phyloP scores from a whole-genome alignment of 2,113 vertebrate species.

The Rhea pennata region DNA sequence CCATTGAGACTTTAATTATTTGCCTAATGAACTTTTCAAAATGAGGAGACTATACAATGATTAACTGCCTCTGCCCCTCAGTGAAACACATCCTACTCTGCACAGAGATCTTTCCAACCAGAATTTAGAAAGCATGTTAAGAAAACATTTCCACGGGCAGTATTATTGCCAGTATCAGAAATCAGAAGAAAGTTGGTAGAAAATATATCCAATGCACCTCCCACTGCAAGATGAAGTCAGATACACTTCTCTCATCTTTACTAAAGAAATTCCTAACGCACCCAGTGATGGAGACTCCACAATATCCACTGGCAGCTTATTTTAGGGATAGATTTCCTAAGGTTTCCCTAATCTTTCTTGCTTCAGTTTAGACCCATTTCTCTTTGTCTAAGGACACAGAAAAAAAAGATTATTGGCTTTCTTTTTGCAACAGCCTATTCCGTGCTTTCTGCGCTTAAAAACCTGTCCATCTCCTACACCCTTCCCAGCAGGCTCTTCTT shows the following conservation, averaged over 20 bases:
- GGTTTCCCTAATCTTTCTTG: not conserved
- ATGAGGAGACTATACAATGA: slow-evolving; percentile 20
- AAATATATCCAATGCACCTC: not conserved
- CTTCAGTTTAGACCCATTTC: not conserved
- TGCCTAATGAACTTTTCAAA: slow-evolving; percentile 33
- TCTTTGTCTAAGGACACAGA: not conserved
- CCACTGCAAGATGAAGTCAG: not conserved
- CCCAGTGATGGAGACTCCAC: not conserved
- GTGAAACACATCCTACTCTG: not conserved
- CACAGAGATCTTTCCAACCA: not conserved
- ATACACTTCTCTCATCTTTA: not conserved
- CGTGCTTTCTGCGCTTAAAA: not conserved
- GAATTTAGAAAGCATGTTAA: not conserved
- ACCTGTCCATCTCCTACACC: not conserved
- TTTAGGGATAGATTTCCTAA: not conserved
- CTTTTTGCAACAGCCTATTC: not conserved
- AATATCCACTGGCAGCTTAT: not conserved
- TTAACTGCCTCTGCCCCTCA: slow-evolving; percentile 4
- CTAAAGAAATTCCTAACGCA: not conserved
- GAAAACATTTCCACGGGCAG: not conserved
- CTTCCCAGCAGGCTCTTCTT: not conserved
- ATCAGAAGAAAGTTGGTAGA: not conserved
- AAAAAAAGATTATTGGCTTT: not conserved
- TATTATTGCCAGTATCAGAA: not conserved
- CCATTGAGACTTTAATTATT: slow-evolving; percentile 19